Conservation (phyloP, 2,888 invertebrate genomes). For the Temnothorax unifasciatus region DNA sequence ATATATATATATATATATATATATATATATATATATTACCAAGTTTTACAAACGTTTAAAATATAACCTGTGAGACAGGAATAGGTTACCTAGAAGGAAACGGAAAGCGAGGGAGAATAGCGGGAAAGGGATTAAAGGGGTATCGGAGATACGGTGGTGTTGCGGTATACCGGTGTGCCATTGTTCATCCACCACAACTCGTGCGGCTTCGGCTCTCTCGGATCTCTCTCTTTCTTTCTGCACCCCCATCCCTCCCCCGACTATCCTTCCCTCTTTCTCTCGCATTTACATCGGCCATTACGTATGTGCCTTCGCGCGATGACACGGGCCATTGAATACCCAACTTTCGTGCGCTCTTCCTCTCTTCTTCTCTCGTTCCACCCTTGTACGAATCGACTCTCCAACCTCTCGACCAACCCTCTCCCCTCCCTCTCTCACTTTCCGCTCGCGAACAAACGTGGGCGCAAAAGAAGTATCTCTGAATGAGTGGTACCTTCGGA, state of each 20-base stretch:
- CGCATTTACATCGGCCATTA: conserved; percentile 56
- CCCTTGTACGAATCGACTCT: conserved; percentile 31
- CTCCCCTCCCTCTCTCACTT: not conserved
- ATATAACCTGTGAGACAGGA: conserved; percentile 72
- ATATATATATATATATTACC: conserved; percentile 66
- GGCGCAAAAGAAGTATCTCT: conserved; percentile 79
- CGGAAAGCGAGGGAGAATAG: conserved; percentile 10
- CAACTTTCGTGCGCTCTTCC: conserved; percentile 65
- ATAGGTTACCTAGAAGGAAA: conserved; percentile 44
- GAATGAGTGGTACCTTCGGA: conserved; percentile 78
- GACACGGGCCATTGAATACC: conserved; percentile 78
- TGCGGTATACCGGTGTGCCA: conserved; percentile 62
- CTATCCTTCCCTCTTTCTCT: conserved; percentile 24
- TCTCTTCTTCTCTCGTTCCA: conserved; percentile 18
- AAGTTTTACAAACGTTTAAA: conserved; percentile 80
- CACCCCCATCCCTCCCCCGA: conserved; percentile 1
- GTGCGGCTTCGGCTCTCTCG: conserved; percentile 34
- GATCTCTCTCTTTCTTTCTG: conserved; percentile 5
- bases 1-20: conserved; percentile 55
- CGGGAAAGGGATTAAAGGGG: conserved; percentile 19
- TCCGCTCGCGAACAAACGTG: conserved; percentile 74
- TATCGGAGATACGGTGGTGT: conserved; percentile 53
- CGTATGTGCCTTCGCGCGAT: conserved; percentile 68
- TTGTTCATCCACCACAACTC: conserved; percentile 72
- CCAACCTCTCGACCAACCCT: conserved; percentile 16